A percentile compares a stretch with the other conserved stretches of the same genome.
Evolutionary conservation across 2,888 invertebrate species (phyloP).

Genomic region (Hyposoter dolosus): DNA sequence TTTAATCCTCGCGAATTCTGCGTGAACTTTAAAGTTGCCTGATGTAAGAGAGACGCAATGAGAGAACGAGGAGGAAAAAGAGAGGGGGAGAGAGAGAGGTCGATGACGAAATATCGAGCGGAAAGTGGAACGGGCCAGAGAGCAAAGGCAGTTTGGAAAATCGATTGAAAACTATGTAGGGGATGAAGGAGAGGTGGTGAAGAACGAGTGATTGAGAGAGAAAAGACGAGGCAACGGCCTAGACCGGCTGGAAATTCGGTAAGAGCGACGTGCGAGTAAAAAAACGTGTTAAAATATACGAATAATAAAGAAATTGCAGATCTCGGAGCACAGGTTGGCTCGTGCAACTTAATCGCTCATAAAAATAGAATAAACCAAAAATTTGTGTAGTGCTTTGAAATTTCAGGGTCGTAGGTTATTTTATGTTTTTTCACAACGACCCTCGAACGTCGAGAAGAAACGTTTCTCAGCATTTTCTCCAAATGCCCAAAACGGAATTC

Average conservation of each 20-base stretch:
- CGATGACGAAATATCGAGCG: conserved; percentile 68
- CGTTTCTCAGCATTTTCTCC: background rate
- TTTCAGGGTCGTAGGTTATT: background rate
- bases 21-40: background rate
- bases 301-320: background rate
- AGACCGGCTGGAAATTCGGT: conserved; percentile 51
- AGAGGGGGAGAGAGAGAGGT: conserved; percentile 30
- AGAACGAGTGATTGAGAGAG: conserved; percentile 3
- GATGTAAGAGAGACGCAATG: background rate
- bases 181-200: conserved; percentile 25
- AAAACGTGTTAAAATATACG: conserved; percentile 11
- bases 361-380: conserved; percentile 1
- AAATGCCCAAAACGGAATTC: background rate
- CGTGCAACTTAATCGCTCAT: background rate
- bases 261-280: conserved; percentile 37
- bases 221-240: conserved; percentile 49
- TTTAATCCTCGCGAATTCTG: conserved; percentile 17
- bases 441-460: background rate
- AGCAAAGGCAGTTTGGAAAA: conserved; percentile 64
- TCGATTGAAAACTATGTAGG: conserved; percentile 64
- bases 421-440: background rate
- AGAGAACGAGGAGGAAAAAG: background rate
- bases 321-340: background rate
- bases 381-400: background rate
- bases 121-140: conserved; percentile 41